phyloP scores from a whole-genome alignment of 2,888 invertebrate species.

The Hybos culiciformis region DNA sequence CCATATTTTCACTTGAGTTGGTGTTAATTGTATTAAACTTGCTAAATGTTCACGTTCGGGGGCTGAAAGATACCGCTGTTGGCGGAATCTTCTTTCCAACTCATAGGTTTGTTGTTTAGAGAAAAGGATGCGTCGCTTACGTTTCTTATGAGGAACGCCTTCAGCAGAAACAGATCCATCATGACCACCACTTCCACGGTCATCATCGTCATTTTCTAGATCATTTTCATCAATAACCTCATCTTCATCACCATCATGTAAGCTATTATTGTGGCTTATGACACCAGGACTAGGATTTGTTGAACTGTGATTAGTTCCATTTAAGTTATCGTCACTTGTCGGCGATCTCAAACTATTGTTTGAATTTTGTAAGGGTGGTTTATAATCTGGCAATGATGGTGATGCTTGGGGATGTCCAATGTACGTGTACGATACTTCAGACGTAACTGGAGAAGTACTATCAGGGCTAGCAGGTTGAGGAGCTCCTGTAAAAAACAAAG shows the following conservation, averaged over 20 bases:
- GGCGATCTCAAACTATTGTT: constrained; percentile 5
- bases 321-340: constrained; percentile 22
- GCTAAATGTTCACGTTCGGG: constrained; percentile 96
- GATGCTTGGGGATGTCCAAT: constrained; percentile 31
- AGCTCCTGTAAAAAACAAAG: constrained; percentile 30
- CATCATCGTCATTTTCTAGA: constrained; percentile 41
- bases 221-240: constrained; percentile 39
- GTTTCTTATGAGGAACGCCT: constrained; percentile 58
- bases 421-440: constrained; percentile 49
- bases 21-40: constrained; percentile 84
- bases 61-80: constrained; percentile 92
- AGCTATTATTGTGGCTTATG: constrained; percentile 19
- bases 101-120: constrained; percentile 97
- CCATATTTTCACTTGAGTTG: constrained; percentile 98
- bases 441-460: constrained; percentile 73
- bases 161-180: constrained; percentile 28
- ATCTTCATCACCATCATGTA: constrained; percentile 36
- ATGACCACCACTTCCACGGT: constrained; percentile 22
- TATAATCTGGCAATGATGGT: constrained; percentile 30
- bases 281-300: constrained; percentile 8
- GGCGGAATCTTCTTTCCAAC: constrained; percentile 83
- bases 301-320: constrained; percentile 21
- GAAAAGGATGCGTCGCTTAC: constrained; percentile 92
- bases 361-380: constrained; percentile 16
- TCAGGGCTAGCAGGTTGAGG: constrained; percentile 70